Base-by-base conservation (phyloP, 2,888 invertebrate genomes). In the Neoitamus cyanurus region DNA sequence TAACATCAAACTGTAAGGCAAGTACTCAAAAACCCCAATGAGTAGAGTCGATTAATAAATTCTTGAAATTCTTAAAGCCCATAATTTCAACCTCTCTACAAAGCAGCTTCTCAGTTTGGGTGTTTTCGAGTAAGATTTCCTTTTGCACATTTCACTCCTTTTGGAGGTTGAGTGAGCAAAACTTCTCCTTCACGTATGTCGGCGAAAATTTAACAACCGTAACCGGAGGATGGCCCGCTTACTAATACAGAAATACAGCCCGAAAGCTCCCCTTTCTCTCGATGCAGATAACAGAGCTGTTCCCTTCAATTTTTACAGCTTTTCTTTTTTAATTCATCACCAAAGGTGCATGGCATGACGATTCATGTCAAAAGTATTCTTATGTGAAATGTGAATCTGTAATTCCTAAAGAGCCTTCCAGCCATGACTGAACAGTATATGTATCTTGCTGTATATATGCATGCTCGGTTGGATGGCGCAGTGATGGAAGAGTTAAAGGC, bases 241-340 rank as follows among this genome's bases (percentile, higher is more conserved):
- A 48, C 48, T 31, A 48, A 34, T 31, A 58, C 48, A 78, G 58
- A 9, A 48, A 30, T 28, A 9, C 28, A 31, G n/a, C 25, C 9
- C 20, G 48, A 78, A 7, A 20, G 58, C 13, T 31, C 58, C 46
- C 31, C 9, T 46, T 48, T 58, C 31, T 5, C 11, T 11, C 11
- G 6, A 36, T 30, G 6, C 15, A 77, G 77, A 77, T 25, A 46
- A 46, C 77, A 31, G 20, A 11, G 34, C n/a, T 48, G n/a, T 20
- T 25, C 58, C 48, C 46, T 68, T 48, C 58, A 68, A 37, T 69
- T 34, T 69, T 82, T 58, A 36, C 69, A 58, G 25, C n/a, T 69
- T 69, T 83, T 69, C 25, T 37, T 83, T 70, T 73, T 83, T 83
- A 72, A 83, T 73, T 83, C 72, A 83, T 72, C 83, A 83, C 72